Percentiles rank a stretch among this genome's conserved stretches.
Conservation (phyloP, 2,888 invertebrate species). For the Lomographa bimaculata region DNA sequence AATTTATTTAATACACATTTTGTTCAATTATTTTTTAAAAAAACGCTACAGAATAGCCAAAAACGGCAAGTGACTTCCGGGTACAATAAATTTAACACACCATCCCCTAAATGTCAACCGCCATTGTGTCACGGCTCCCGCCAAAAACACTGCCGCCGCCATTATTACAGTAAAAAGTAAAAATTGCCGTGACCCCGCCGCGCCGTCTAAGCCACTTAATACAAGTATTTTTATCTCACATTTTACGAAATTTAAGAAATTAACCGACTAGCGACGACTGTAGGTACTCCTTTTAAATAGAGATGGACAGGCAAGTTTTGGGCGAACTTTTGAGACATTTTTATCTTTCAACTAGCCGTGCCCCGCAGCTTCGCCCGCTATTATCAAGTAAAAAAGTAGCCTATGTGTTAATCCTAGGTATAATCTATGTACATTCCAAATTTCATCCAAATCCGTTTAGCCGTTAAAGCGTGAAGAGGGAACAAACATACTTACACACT, state of each 20-base stretch:
- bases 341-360: too few species aligned
- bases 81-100: constrained; percentile 16
- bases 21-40: too few species aligned
- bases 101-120: constrained; percentile 11
- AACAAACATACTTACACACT: too few species aligned
- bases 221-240: constrained; percentile 46
- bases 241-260: constrained; percentile 54
- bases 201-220: constrained; percentile 38
- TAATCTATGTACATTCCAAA: too few species aligned
- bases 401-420: too few species aligned
- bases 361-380: too few species aligned
- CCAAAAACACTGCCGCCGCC: constrained; percentile 12
- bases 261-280: constrained; percentile 37
- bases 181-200: constrained; percentile 36
- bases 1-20: too few species aligned
- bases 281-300: constrained; percentile 9
- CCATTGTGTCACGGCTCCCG: constrained; percentile 3
- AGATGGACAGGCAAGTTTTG: not conserved
- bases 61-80: constrained; percentile 6
- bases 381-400: too few species aligned
- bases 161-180: constrained; percentile 34
- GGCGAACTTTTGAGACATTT: constrained; percentile 13
- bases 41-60: too few species aligned
- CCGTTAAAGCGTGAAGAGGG: too few species aligned
- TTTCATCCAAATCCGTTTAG: too few species aligned